Percentiles rank a stretch among this genome's conserved stretches.
These are phyloP conservation scores for Bombus difficillimus DNA, from an alignment of 1,140 invertebrate species.

Conservation along the genomic window DNA sequence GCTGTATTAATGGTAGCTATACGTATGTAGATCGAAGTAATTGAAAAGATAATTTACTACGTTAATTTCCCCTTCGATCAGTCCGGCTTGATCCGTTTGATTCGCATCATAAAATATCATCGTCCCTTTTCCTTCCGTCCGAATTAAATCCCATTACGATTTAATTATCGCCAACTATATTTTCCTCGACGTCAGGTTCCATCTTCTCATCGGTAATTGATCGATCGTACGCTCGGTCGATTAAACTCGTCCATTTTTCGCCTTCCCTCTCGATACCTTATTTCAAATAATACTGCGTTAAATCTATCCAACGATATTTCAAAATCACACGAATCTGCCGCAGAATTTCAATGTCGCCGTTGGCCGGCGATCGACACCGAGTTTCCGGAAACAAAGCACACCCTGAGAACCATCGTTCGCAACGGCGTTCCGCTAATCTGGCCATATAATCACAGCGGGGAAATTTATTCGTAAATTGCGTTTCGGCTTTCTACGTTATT, in stretches of 20 bases:
- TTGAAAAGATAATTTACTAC: neutral
- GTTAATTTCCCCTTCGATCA: neutral
- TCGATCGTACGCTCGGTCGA: neutral
- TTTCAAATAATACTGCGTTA: neutral
- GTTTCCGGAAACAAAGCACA: too few relatives aligned
- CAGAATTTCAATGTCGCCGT: neutral
- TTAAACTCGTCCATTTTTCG: neutral
- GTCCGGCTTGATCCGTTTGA: too few relatives aligned
- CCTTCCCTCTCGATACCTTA: neutral
- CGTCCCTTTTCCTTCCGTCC: neutral
- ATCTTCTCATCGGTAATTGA: neutral
- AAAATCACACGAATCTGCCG: neutral
- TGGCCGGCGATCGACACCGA: too few relatives aligned
- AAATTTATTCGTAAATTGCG: conserved; percentile 42
- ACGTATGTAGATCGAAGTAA: neutral
- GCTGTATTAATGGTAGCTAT: too few relatives aligned
- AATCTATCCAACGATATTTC: neutral
- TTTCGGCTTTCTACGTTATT: neutral
- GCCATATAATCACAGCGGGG: neutral
- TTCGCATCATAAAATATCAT: neutral
- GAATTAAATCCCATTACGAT: neutral
- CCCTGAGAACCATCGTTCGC: too few relatives aligned
- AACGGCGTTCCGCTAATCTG: neutral
- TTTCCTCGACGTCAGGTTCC: neutral
- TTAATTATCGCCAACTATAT: neutral